Evolutionary conservation across 2,888 invertebrate genomes (phyloP).

Genomic region (Ceramica pisi): DNA sequence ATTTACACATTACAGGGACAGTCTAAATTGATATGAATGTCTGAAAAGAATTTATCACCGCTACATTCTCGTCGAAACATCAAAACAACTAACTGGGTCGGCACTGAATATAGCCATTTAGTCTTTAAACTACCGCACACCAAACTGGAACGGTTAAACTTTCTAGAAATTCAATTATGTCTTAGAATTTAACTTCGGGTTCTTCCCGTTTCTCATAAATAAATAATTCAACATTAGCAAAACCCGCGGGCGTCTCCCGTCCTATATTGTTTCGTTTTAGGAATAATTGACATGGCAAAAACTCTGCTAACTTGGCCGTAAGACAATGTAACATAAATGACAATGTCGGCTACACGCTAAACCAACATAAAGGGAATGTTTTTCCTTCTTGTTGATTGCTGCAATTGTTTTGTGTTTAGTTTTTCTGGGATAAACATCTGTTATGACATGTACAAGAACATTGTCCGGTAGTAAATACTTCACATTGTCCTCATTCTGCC

Average conservation of each 20-base stretch:
- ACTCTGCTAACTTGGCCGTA: conserved; percentile 18
- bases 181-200: conserved; percentile 50
- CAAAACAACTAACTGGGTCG: conserved; percentile 32
- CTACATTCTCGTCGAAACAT: conserved; percentile 35
- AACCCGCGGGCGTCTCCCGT: conserved; percentile 24
- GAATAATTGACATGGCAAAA: conserved; percentile 41
- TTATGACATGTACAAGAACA: conserved; percentile 11
- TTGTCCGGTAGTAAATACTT: neutral
- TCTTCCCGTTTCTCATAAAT: conserved; percentile 54
- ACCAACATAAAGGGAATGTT: conserved; percentile 12
- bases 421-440: conserved; percentile 21
- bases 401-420: conserved; percentile 21
- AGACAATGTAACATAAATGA: conserved; percentile 35
- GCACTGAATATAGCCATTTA: conserved; percentile 46
- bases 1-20: conserved; percentile 49
- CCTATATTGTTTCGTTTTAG: conserved; percentile 33
- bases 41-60: conserved; percentile 41
- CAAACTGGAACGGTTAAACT: conserved; percentile 54
- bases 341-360: conserved; percentile 21
- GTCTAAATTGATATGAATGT: conserved; percentile 50
- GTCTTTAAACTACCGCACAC: conserved; percentile 30
- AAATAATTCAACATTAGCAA: conserved; percentile 58
- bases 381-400: conserved; percentile 13
- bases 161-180: conserved; percentile 61
- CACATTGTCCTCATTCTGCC: too few species aligned